Conservation (phyloP, 2,113 vertebrate genomes). For the Cnemophilus loriae region DNA sequence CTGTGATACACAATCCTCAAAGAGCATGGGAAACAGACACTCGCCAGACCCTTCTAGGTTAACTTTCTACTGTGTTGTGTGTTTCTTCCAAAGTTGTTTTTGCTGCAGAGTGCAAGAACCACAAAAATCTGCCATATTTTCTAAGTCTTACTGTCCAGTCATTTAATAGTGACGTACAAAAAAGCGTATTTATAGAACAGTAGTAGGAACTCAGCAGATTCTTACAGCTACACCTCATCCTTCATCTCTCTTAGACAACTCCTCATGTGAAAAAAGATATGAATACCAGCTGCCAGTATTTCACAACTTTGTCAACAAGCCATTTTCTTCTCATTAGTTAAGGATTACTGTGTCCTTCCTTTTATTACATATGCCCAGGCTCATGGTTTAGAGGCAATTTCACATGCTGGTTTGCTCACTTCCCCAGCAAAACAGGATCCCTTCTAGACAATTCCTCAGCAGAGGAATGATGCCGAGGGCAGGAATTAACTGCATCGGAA, state of each 20-base stretch:
- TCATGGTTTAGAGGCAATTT: background rate
- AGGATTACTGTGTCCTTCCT: background rate
- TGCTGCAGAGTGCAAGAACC: background rate
- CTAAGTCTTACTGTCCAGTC: background rate
- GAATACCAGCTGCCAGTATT: background rate
- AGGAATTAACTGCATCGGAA: background rate
- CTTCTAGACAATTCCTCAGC: background rate
- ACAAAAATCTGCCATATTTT: background rate
- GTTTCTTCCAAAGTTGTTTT: background rate
- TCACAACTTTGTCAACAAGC: background rate
- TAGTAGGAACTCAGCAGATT: background rate
- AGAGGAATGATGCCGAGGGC: background rate
- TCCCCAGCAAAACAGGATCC: background rate
- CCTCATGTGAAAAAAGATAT: background rate
- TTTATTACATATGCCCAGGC: background rate
- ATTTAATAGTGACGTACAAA: background rate
- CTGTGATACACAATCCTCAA: background rate
- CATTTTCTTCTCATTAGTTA: background rate
- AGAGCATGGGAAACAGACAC: background rate
- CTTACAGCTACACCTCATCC: background rate
- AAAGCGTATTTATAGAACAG: background rate
- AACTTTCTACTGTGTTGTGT: fast-evolving
- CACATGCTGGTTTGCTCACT: background rate
- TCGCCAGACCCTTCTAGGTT: background rate
- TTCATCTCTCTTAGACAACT: background rate